These are phyloP conservation scores for Anticlea derivata DNA, from an alignment of 2,888 invertebrate genomes.

Conservation along the genomic window DNA sequence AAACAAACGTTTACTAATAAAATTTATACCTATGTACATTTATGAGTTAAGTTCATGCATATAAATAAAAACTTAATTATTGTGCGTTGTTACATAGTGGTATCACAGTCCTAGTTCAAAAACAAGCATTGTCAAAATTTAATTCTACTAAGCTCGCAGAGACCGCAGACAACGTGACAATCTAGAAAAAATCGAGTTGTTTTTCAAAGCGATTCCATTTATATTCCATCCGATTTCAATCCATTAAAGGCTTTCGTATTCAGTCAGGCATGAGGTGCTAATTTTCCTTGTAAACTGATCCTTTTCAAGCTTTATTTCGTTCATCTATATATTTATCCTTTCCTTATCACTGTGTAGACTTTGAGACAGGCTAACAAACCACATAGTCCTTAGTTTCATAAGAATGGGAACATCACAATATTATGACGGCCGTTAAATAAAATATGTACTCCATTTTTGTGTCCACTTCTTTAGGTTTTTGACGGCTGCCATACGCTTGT, in stretches of 20 bases:
- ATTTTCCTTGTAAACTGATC: conserved; percentile 17
- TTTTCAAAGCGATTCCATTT: conserved; percentile 14
- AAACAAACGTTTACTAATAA: conserved; percentile 51
- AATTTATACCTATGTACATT: conserved; percentile 68
- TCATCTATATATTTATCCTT: background rate
- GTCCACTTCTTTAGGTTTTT: too few relatives aligned
- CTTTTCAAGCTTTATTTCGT: conserved; percentile 8
- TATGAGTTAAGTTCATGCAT: conserved; percentile 52
- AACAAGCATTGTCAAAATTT: conserved; percentile 31
- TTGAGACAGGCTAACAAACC: background rate
- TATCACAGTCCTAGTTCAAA: conserved; percentile 69
- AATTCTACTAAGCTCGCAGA: conserved; percentile 24
- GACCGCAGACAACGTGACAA: conserved; percentile 23
- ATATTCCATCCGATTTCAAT: conserved; percentile 11
- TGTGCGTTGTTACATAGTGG: conserved; percentile 64
- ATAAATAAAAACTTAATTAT: conserved; percentile 59
- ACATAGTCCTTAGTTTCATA: too few relatives aligned
- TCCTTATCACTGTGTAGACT: background rate
- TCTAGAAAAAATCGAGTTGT: conserved; percentile 13
- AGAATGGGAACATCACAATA: too few relatives aligned
- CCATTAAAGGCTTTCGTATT: background rate
- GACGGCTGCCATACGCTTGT: too few relatives aligned
- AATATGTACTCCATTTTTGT: too few relatives aligned
- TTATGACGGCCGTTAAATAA: too few relatives aligned
- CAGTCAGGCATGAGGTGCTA: conserved; percentile 12